Percentiles rank a stretch among this genome's conserved stretches.
Evolutionary conservation across 2,797 vertebrate species (phyloP).

Genomic region (Forpus xanthops): DNA sequence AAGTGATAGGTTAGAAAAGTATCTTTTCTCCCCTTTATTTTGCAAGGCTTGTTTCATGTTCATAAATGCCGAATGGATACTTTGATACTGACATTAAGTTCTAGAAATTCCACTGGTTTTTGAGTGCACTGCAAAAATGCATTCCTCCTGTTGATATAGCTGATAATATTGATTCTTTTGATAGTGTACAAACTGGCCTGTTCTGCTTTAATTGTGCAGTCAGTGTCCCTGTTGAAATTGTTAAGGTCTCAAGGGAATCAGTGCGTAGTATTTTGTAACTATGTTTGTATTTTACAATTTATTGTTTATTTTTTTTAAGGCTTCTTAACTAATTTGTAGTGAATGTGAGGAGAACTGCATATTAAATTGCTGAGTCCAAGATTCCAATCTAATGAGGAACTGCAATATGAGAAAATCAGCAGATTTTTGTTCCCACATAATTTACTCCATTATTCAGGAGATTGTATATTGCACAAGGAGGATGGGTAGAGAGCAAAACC

Average conservation of each 20-base stretch:
- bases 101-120: not conserved
- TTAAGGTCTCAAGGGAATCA: not conserved
- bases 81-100: not conserved
- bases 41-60: not conserved
- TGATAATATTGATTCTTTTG: not conserved
- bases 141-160: not conserved
- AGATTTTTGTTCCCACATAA: not conserved
- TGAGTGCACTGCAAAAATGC: not conserved
- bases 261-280: not conserved
- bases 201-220: not conserved
- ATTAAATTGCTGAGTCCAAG: not conserved
- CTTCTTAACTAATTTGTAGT: not conserved
- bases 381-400: not conserved
- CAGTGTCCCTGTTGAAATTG: not conserved
- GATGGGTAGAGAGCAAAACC: not conserved
- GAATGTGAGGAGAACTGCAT: not conserved
- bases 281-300: not conserved
- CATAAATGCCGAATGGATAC: not conserved
- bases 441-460: not conserved
- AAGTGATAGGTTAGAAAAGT: not conserved
- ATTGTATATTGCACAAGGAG: not conserved
- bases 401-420: not conserved
- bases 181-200: not conserved
- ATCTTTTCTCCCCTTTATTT: not conserved
- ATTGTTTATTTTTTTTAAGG: not conserved